A percentile compares a stretch with the other conserved stretches of the same genome.
These are phyloP conservation scores for Dryocosmus kuriphilus DNA, from an alignment of 2,888 invertebrate species.

Conservation along the genomic window DNA sequence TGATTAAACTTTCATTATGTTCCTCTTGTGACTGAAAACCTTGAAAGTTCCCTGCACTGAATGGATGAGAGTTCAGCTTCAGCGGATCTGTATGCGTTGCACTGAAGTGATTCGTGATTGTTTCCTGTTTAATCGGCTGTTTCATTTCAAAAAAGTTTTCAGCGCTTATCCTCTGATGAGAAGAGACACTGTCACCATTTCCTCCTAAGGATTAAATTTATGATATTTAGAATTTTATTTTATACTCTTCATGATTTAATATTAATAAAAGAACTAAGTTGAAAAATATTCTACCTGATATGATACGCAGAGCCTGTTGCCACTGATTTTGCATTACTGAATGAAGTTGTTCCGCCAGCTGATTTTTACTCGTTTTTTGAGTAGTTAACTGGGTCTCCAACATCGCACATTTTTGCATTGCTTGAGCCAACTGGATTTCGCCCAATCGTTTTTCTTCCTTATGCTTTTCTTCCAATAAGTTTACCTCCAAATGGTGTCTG, in stretches of 20 bases:
- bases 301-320: constrained; percentile 86
- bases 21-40: constrained; percentile 57
- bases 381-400: constrained; percentile 81
- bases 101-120: constrained; percentile 62
- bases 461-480: constrained; percentile 88
- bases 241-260: background rate
- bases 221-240: constrained; percentile 2
- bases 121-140: constrained; percentile 64
- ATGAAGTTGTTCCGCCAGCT: constrained; percentile 87
- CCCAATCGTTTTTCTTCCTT: constrained; percentile 87
- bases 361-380: constrained; percentile 80
- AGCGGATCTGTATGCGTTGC: constrained; percentile 64
- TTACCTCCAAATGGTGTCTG: constrained; percentile 87
- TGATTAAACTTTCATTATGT: constrained; percentile 66
- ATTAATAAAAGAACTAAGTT: background rate
- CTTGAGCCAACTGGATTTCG: constrained; percentile 85
- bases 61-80: constrained; percentile 59
- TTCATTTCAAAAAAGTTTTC: constrained; percentile 69
- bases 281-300: constrained; percentile 76
- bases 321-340: constrained; percentile 89
- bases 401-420: constrained; percentile 83
- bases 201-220: constrained; percentile 61
- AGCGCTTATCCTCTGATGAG: constrained; percentile 65
- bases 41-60: constrained; percentile 52
- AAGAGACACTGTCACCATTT: constrained; percentile 66